Evolutionary conservation across 1,140 invertebrate species (phyloP), one percentile per base, ranked within the genome.

Genomic region (Trialeurodes vaporariorum): DNA sequence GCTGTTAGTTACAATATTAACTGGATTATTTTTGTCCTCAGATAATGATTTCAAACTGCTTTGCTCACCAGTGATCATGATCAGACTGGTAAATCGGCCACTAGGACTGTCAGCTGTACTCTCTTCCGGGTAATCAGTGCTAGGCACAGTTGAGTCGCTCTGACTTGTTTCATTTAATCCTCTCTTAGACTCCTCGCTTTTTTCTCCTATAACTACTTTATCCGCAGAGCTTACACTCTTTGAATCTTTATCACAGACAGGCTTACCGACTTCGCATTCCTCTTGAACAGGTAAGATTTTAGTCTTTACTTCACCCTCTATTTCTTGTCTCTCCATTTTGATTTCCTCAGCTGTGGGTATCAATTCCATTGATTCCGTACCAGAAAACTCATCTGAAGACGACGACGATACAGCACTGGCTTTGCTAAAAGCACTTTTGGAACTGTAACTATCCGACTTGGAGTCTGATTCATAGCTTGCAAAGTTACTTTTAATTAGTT

Each of bases 11-110:
- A 88, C 83, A 61, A 89, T 86, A 75, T 84, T 87, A 70, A 88
- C 86, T 21, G 77, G 13, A 2, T 59, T 62, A 24, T 59, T 68
- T 11, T 68, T 63, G 2, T 65, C 49, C 1, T 23, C 49, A 9
- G 17, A 67, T 70, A 66, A 23, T 5, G 25, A 25, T 59, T 63
- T 25, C 49, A 59, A 49, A 60, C 60, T 21, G 27, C 25, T 65
- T 27, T 69, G 76, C 76, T 87, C 87, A 78, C 89, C 85, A 71
- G 87, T 92, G 78, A 93, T 92, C 89, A 91, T 91, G 77, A 92
- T 87, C 80, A 91, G 83, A 80, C 90, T 92, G 72, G 87, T 89
- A 76, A 90, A 92, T 74, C 87, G 87, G 78, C 87, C 87, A 71
- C 75, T 82, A 71, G 75, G 40, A 27, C 58, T 9, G 24, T 40